Conservation (phyloP, 2,888 invertebrate species). For the Amphipyra tragopoginis region DNA sequence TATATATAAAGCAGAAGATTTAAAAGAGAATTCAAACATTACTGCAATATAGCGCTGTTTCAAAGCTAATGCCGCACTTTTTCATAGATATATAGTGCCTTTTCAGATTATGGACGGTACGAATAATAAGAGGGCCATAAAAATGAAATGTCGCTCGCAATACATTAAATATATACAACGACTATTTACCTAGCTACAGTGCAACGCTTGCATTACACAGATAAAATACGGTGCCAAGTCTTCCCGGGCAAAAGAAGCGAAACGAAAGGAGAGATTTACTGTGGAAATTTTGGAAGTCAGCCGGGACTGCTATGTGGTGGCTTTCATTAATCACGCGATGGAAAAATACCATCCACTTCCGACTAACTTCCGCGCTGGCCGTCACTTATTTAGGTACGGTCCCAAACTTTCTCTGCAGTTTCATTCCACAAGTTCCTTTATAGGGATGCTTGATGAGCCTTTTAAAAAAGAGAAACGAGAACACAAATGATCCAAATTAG, state of each 20-base stretch:
- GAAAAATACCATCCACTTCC: constrained; percentile 80
- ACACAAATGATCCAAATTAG: constrained; percentile 64
- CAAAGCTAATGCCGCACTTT: constrained; percentile 6
- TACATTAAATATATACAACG: constrained; percentile 66
- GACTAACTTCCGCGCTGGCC: constrained; percentile 69
- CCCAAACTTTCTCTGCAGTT: constrained; percentile 48
- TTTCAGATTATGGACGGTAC: constrained; percentile 47
- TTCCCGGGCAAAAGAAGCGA: constrained; percentile 85
- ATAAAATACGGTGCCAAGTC: constrained; percentile 89
- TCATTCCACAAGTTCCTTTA: constrained; percentile 36
- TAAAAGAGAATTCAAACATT: too few relatives aligned
- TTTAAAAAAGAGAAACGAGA: constrained; percentile 25
- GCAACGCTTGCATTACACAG: constrained; percentile 85
- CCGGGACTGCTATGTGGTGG: constrained; percentile 83
- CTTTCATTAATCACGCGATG: constrained; percentile 84
- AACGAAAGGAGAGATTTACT: constrained; percentile 85
- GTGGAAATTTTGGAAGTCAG: constrained; percentile 89
- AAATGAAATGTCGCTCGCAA: constrained; percentile 61
- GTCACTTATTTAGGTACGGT: constrained; percentile 58
- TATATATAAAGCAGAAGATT: too few relatives aligned
- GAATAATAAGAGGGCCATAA: constrained; percentile 57
- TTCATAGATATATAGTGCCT: constrained; percentile 43
- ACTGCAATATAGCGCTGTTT: constrained; percentile 6
- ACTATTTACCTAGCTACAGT: constrained; percentile 82
- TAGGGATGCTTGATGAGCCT: constrained; percentile 27